Evolutionary conservation across 2,888 invertebrate genomes (phyloP), one percentile per base, ranked within the genome.

Genomic region (Germaria angustata): DNA sequence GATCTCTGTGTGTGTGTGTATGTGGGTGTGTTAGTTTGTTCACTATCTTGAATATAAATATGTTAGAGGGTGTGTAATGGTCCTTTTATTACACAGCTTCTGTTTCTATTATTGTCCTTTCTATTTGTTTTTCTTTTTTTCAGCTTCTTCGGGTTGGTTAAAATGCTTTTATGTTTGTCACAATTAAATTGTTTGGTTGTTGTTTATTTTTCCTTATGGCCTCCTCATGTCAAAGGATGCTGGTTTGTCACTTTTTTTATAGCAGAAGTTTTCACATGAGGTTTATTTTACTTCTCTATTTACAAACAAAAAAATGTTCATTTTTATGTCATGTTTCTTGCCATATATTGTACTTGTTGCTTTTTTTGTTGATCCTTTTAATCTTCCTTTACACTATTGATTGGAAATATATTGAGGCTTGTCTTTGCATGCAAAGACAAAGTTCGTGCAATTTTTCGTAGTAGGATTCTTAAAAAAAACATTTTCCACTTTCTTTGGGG

Each of bases 81-180:
- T n/a, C 39, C 39, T 39, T 24, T 17, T 34, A 36, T 51, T 51
- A 51, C 20, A 28, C 24, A 15, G 24, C 6, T 13, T 41, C 11
- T 55, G 17, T 51, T 72, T n/a, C 20, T 53, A 6, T 68, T 57
- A 24, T 22, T 34, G 13, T 59, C 5, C 28, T 24, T 53, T 28
- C 7, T 41, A 9, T 65, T 15, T 46, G 9, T 57, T 46, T 36
- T 44, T 17, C 5, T 32, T 28, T n/a, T 49, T n/a, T 51, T 28
- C 22, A 22, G 20, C 2, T n/a, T 9, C 49, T 49, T 53, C 32
- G 41, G 59, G 28, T 61, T 61, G 61, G 46, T 32, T 49, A 59
- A 76, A 80, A 76, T 76, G 76, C 76, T 71, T 75, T 80, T 75
- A 69, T 55, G 69, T 75, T 80, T 76, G 41, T 76, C 57, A 59